Evolutionary conservation across 2,113 vertebrate genomes (phyloP).

Genomic region (Misgurnus anguillicaudatus): DNA sequence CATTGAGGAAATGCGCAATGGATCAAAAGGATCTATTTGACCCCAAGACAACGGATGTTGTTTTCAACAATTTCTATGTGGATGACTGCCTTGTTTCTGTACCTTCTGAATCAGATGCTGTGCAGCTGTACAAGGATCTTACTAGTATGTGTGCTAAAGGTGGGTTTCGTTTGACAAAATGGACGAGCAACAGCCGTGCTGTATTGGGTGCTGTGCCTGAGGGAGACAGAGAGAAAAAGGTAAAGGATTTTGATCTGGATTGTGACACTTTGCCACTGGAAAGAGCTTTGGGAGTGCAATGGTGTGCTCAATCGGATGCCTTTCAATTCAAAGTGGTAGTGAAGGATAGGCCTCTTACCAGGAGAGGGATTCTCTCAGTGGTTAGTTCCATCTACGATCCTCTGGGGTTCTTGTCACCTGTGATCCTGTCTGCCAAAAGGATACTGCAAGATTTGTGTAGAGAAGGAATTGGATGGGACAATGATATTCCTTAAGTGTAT

Average conservation of each 20-base stretch:
- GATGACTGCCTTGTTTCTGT: constrained; percentile 15
- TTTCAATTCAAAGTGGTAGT: constrained; percentile 20
- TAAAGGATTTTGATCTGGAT: constrained; percentile 8
- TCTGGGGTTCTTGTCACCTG: constrained; percentile 36
- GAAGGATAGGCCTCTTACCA: neutral
- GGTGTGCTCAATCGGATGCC: constrained; percentile 2
- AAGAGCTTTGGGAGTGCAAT: constrained; percentile 17
- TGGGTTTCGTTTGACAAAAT: constrained; percentile 18
- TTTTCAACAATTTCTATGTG: neutral
- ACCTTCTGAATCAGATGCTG: neutral
- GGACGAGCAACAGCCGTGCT: constrained; percentile 10
- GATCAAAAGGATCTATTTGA: neutral
- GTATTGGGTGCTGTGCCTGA: neutral
- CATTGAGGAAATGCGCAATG: neutral
- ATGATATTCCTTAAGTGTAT: neutral
- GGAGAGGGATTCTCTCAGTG: constrained; percentile 27
- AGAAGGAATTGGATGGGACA: neutral
- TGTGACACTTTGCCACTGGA: neutral
- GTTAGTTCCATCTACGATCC: constrained; percentile 39
- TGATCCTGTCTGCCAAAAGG: neutral
- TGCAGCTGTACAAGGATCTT: neutral
- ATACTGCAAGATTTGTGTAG: neutral
- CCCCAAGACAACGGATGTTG: neutral
- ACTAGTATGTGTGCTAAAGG: neutral
- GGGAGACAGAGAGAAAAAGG: neutral